A percentile compares a stretch with the other conserved stretches of the same genome.
phyloP scores from a whole-genome alignment of 2,797 vertebrate genomes.

The Acropternis orthonyx region DNA sequence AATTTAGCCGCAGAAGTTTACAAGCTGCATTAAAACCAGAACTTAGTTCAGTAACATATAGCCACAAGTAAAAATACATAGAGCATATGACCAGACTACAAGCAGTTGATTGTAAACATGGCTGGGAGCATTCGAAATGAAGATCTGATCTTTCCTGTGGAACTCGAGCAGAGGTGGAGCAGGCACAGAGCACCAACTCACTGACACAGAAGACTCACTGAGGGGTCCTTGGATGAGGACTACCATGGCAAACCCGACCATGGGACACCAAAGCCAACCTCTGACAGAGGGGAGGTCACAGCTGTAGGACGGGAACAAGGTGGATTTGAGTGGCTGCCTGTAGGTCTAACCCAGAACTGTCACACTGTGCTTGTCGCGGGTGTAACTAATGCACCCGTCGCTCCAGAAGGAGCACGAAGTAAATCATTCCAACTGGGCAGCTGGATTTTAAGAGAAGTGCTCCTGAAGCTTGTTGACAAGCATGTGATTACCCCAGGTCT shows the following conservation, averaged over 20 bases:
- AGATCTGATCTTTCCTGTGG: not conserved
- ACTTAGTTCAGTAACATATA: not conserved
- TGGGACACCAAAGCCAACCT: not conserved
- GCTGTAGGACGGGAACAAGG: fast-evolving
- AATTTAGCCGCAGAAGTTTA: conserved; percentile 1
- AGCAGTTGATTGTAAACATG: not conserved
- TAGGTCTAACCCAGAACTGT: not conserved
- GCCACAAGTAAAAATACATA: not conserved
- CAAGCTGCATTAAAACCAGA: conserved; percentile 12
- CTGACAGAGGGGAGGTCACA: not conserved
- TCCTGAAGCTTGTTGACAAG: not conserved
- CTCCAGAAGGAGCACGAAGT: not conserved
- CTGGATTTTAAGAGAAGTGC: not conserved
- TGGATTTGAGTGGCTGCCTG: not conserved
- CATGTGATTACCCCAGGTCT: not conserved
- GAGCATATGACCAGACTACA: not conserved
- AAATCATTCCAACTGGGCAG: not conserved
- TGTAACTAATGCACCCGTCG: not conserved
- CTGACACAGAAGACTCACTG: not conserved
- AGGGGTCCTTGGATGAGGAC: not conserved
- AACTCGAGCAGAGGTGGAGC: not conserved
- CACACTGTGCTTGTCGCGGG: not conserved
- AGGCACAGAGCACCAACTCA: not conserved
- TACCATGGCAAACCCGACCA: fast-evolving
- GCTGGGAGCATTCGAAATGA: not conserved